phyloP scores from a whole-genome alignment of 2,888 invertebrate species.

The Ecliptopera silaceata region DNA sequence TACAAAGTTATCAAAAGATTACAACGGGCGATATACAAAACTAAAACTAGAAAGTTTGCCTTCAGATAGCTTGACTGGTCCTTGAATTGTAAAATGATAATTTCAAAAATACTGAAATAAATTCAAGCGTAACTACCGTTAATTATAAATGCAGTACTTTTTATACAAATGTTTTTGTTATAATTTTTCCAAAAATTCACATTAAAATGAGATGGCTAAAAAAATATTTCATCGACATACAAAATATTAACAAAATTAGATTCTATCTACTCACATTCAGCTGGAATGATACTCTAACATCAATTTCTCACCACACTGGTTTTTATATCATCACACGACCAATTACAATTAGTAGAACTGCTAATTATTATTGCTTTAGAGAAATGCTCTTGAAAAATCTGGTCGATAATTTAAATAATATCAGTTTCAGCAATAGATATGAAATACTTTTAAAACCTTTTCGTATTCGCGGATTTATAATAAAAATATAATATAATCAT shows the following conservation, averaged over 20 bases:
- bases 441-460: too few species aligned
- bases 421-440: too few species aligned
- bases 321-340: background rate
- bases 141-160: background rate
- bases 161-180: too few species aligned
- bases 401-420: too few species aligned
- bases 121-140: background rate
- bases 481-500: too few species aligned
- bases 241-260: slow-evolving; percentile 1
- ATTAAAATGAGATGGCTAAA: background rate
- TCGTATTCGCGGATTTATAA: too few species aligned
- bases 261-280: background rate
- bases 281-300: slow-evolving; percentile 10
- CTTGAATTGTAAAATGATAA: background rate
- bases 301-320: background rate
- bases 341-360: background rate
- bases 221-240: background rate
- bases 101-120: background rate
- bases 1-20: background rate
- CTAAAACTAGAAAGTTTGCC: background rate
- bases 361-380: background rate
- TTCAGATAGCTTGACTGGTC: background rate
- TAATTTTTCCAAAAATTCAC: background rate
- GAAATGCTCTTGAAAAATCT: background rate
- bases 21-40: background rate